Percentiles rank a stretch among this genome's conserved stretches.
phyloP scores from a whole-genome alignment of 2,113 vertebrate genomes.

The Spheniscus mendiculus region DNA sequence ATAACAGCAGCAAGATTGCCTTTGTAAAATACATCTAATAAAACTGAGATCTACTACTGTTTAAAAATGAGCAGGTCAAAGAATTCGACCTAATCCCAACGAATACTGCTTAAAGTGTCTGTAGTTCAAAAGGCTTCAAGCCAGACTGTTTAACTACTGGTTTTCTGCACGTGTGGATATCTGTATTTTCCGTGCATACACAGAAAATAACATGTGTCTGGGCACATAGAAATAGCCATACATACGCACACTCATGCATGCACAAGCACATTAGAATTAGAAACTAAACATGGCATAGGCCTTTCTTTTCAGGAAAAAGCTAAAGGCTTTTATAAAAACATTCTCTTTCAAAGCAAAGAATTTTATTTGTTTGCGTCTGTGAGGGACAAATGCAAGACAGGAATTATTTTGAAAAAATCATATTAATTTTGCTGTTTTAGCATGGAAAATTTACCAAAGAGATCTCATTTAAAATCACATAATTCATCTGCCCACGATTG shows the following conservation, averaged over 20 bases:
- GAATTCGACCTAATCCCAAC: not conserved
- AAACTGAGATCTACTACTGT: constrained; percentile 54
- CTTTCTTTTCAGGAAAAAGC: not conserved
- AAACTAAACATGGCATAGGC: not conserved
- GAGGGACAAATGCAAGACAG: not conserved
- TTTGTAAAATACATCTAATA: constrained; percentile 15
- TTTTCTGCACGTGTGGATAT: not conserved
- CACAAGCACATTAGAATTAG: not conserved
- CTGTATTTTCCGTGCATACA: not conserved
- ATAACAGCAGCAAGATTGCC: not conserved
- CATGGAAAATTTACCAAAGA: constrained; percentile 11
- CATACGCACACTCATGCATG: not conserved
- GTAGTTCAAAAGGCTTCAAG: constrained; percentile 22
- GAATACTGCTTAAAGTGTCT: constrained; percentile 27
- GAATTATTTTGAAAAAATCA: not conserved
- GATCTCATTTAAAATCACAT: constrained; percentile 67
- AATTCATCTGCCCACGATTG: constrained; percentile 61
- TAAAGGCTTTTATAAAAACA: not conserved
- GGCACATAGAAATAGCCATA: not conserved
- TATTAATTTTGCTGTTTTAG: not conserved
- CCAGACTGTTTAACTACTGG: constrained; percentile 3
- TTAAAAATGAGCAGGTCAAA: constrained; percentile 44
- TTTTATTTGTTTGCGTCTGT: constrained; percentile 17
- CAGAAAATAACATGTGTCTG: not conserved
- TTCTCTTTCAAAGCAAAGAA: not conserved